Base-by-base conservation (phyloP, 2,888 invertebrate genomes). In the Cheilosia soror region DNA sequence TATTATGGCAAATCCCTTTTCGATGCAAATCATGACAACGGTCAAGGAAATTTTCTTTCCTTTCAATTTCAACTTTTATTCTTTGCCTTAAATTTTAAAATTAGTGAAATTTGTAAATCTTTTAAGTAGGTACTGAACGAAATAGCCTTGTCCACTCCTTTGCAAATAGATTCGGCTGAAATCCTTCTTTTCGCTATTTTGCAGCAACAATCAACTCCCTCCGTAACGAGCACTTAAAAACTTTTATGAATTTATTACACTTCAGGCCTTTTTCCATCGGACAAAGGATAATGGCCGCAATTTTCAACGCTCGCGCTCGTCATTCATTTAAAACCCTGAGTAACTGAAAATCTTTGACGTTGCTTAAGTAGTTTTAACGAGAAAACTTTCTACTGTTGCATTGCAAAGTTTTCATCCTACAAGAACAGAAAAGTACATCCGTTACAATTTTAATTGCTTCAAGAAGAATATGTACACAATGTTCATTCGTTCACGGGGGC, bases 231-330 rank as follows among this genome's bases (percentile, higher is more conserved):
- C 40, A 66, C 68, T 58, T 37, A 49, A 49, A 40, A 71, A 60
- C 40, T 60, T 60, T 71, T 60, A 58, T 69, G 71, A 71, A 60
- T 60, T 71, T 71, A 71, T 71, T 71, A 71, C 20, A 49, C 47
- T 27, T 4, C 15, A n/a, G n/a, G 31, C 49, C 27, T 27, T 37
- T 25, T 15, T 25, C 27, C n/a, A 7, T 11, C 33, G 6, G 25
- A 11, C n/a, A 47, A n/a, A 47, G 13, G 44, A 57, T 7, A 13
- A 29, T 20, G 13, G 6, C 27, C 11, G 40, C 31, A 47, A 47
- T 47, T 29, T 65, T 25, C 44, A 5, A 9, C 20, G 9, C 27
- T 29, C 15, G 9, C 13, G 9, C 27, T 29, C 15, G 9, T 13
- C n/a, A 47, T 33, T 42, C 15, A 4, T 33, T 20, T 33, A 20